Evolutionary conservation across 2,797 vertebrate genomes (phyloP).

Genomic region (Mormyrops boulengeri): DNA sequence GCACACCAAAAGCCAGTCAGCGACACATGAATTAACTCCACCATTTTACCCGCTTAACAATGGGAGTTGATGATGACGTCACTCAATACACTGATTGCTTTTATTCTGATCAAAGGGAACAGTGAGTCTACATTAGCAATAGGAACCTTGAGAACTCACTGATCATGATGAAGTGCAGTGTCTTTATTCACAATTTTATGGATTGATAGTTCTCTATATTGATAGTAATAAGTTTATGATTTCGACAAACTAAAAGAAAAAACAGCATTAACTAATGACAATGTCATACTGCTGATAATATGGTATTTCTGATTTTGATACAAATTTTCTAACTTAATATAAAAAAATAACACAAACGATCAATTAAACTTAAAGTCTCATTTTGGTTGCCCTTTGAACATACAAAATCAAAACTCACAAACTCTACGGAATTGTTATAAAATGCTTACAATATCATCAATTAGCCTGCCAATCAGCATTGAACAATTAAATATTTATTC

Average conservation of each 20-base stretch:
- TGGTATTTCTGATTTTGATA: neutral
- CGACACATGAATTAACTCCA: neutral
- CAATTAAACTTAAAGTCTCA: neutral
- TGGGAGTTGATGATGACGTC: conserved; percentile 29
- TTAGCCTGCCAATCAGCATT: neutral
- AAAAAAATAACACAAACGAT: neutral
- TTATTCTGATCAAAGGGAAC: conserved; percentile 43
- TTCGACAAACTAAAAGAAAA: neutral
- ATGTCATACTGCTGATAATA: neutral
- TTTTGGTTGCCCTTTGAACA: too few species aligned
- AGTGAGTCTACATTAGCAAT: neutral
- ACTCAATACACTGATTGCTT: conserved; percentile 18
- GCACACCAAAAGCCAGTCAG: neutral
- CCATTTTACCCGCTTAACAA: conserved; percentile 20
- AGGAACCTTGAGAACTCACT: neutral
- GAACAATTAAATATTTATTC: neutral
- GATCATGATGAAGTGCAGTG: neutral
- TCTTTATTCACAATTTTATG: neutral
- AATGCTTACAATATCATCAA: neutral
- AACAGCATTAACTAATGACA: neutral
- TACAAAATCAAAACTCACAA: neutral
- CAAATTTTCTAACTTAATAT: neutral
- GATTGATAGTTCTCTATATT: neutral
- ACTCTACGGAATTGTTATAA: neutral
- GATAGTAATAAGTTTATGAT: too few species aligned